Evolutionary conservation across 2,113 vertebrate genomes (phyloP).

Genomic region (Thermophis baileyi): DNA sequence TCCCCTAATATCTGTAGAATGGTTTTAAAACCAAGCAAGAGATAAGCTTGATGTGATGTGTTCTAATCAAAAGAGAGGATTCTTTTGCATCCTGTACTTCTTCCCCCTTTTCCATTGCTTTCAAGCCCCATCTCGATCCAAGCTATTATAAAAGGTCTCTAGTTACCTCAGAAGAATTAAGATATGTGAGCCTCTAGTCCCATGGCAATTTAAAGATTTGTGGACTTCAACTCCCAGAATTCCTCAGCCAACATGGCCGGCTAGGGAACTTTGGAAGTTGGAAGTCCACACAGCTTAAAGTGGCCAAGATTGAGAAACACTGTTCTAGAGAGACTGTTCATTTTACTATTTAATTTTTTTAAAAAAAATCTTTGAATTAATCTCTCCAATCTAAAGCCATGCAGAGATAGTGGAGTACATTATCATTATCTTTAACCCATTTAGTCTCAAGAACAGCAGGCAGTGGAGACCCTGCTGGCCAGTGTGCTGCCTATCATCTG

Average conservation of each 20-base stretch:
- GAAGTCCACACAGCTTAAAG: background rate
- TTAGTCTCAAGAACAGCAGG: background rate
- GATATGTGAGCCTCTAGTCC: background rate
- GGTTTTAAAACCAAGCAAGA: background rate
- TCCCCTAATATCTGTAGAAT: background rate
- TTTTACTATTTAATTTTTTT: background rate
- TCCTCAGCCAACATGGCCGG: background rate
- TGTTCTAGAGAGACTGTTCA: background rate
- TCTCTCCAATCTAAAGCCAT: background rate
- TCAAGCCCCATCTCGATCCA: background rate
- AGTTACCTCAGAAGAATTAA: background rate
- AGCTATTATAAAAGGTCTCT: background rate
- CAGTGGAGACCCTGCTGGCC: background rate
- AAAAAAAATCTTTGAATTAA: background rate
- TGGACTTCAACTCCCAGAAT: background rate
- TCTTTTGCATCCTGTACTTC: background rate
- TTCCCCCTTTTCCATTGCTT: too few relatives aligned
- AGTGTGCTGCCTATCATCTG: background rate
- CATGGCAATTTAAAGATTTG: background rate
- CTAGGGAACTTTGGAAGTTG: background rate
- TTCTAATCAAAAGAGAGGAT: background rate
- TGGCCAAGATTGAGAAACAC: background rate
- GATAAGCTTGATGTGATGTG: background rate
- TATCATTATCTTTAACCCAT: background rate
- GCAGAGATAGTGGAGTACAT: background rate